Evolutionary conservation across 2,888 invertebrate genomes (phyloP), one percentile per base, ranked within the genome.

Genomic region (Thyatira batis): DNA sequence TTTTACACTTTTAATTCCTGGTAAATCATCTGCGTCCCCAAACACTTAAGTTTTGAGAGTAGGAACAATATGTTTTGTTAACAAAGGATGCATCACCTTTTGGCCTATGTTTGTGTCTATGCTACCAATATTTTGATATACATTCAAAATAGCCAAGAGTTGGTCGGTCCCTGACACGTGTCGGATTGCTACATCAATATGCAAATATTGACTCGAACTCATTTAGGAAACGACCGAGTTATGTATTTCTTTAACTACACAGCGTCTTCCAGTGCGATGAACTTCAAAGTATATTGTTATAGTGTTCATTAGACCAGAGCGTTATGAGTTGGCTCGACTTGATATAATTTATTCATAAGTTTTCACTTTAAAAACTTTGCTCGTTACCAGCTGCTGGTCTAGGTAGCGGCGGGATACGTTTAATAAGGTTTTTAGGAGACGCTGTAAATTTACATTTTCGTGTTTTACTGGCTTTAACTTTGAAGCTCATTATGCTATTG

Each of bases 311-410:
- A 60, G 56, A 50, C 54, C 53, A 55, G 55, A 50, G 17, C 39
- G 58, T 51, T 50, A 50, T 50, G 59, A 66, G 67, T 62, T 69
- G 57, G 52, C 58, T 61, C 60, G 59, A 64, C 59, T 60, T 61
- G 61, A 67, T 65, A 65, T 76, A 80, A 80, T 78, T 78, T 79
- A 80, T 80, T 78, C 77, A 79, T 74, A 75, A 76, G 67, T 71
- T 69, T 65, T 49, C 60, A 48, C 69, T 73, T 71, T 73, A 65
- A 72, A 78, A 78, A 78, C 72, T 78, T 78, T 56, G 65, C 74
- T 78, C 71, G 74, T 76, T 76, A 77, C 67, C 74, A 57, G 63
- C 71, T 72, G 68, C 55, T 59, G 51, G 20, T 28, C 21, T 20
- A 20, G 56, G 30, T 46, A 28, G 57, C 53, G 51, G 27, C 33